These are phyloP conservation scores for Agonopterix alstromeriana DNA, from an alignment of 2,888 invertebrate genomes.

Conservation along the genomic window DNA sequence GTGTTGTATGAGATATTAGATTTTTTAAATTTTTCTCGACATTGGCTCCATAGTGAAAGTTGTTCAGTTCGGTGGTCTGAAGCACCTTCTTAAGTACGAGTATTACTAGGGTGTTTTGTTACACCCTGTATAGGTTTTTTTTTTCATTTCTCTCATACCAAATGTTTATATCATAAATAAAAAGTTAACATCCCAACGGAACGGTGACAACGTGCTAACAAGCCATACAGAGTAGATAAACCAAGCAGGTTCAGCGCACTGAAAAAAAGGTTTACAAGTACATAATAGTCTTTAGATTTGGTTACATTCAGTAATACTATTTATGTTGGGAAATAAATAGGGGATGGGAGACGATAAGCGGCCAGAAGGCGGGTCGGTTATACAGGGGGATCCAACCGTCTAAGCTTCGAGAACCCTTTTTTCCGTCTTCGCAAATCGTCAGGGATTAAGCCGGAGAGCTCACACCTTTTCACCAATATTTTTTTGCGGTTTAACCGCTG, in stretches of 20 bases:
- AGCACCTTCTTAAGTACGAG: no score
- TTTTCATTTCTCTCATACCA: no score
- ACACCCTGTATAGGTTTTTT: no score
- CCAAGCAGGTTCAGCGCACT: slow-evolving; percentile 2
- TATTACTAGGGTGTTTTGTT: no score
- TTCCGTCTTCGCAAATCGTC: slow-evolving; percentile 71
- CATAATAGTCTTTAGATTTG: slow-evolving; percentile 29
- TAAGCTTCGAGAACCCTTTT: slow-evolving; percentile 65
- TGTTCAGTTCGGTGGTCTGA: no score
- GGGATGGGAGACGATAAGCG: slow-evolving; percentile 50
- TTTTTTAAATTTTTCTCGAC: no score
- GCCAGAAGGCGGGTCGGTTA: slow-evolving; percentile 40
- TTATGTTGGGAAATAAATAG: slow-evolving; percentile 55
- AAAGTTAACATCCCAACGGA: no score
- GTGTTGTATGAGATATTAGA: no score
- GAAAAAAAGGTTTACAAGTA: slow-evolving; percentile 6
- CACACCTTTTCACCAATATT: slow-evolving; percentile 67
- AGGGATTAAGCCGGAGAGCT: slow-evolving; percentile 65
- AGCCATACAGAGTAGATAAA: no score
- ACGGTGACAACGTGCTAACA: no score
- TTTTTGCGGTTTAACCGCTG: slow-evolving; percentile 58
- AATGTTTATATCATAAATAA: no score
- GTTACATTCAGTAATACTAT: slow-evolving; percentile 42
- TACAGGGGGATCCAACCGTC: slow-evolving; percentile 36
- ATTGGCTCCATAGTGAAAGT: no score